Conservation (phyloP, 1,140 invertebrate genomes). For the Pollicipes pollicipes region DNA sequence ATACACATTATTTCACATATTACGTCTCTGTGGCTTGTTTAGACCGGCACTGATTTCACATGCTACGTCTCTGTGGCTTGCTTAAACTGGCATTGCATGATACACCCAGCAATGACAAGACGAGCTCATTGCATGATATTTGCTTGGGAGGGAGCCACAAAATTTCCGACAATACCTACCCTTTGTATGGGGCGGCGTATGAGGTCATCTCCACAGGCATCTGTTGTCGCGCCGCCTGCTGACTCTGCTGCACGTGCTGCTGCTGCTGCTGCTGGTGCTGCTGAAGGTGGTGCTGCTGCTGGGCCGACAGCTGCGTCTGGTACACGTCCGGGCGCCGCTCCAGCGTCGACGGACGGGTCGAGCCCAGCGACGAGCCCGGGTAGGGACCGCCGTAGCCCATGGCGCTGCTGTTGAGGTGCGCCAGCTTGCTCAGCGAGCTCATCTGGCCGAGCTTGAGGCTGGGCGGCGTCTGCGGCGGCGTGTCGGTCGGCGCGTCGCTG, state of each 20-base stretch:
- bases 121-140: too few species aligned
- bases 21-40: too few species aligned
- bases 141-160: too few species aligned
- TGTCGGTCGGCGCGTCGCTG: slow-evolving; percentile 41
- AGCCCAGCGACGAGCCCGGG: background rate
- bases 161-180: background rate
- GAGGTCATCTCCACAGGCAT: background rate
- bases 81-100: too few species aligned
- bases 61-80: too few species aligned
- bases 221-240: background rate
- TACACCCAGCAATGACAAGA: too few species aligned
- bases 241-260: background rate
- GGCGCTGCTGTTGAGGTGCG: background rate
- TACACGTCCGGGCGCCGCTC: background rate
- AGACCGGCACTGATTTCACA: too few species aligned
- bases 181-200: background rate
- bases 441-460: slow-evolving; percentile 46
- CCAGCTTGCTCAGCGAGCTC: background rate
- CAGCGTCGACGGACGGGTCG: background rate
- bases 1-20: too few species aligned
- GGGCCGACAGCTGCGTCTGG: background rate
- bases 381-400: background rate
- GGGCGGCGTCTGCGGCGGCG: slow-evolving; percentile 76
- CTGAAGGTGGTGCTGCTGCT: background rate
- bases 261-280: background rate